Conservation (phyloP, 2,888 invertebrate genomes). For the Drosophila kokeensis region DNA sequence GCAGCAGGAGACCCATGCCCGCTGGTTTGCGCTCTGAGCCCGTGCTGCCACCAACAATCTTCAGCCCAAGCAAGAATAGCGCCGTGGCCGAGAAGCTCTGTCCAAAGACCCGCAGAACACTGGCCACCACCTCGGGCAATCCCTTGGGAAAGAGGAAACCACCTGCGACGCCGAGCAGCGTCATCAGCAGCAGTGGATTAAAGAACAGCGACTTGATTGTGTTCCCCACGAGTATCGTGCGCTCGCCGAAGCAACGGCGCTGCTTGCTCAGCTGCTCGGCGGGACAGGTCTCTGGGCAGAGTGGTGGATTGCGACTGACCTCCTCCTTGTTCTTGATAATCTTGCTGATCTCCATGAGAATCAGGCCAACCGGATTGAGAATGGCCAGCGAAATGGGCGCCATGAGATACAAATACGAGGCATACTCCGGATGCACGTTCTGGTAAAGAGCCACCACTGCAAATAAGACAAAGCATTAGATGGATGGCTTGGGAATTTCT, state of each 20-base stretch:
- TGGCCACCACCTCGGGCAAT: slow-evolving; percentile 90
- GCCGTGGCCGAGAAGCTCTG: slow-evolving; percentile 96
- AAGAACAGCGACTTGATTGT: slow-evolving; percentile 90
- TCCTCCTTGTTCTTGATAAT: slow-evolving; percentile 84
- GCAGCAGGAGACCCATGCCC: slow-evolving; percentile 91
- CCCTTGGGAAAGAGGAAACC: slow-evolving; percentile 92
- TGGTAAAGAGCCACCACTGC: slow-evolving; percentile 94
- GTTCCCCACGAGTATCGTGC: slow-evolving; percentile 83
- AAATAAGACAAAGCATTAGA: slow-evolving; percentile 42
- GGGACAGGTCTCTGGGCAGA: slow-evolving; percentile 81
- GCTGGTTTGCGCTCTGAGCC: slow-evolving; percentile 83
- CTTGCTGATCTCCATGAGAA: slow-evolving; percentile 92
- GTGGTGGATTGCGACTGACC: slow-evolving; percentile 62
- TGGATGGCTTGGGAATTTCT: background rate
- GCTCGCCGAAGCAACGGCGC: slow-evolving; percentile 78
- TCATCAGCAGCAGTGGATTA: slow-evolving; percentile 97
- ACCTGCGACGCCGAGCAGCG: slow-evolving; percentile 94
- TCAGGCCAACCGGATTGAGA: slow-evolving; percentile 95
- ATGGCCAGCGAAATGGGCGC: slow-evolving; percentile 97
- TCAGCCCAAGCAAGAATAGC: slow-evolving; percentile 94
- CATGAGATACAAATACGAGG: slow-evolving; percentile 95
- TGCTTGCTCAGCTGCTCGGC: slow-evolving; percentile 74
- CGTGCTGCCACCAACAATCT: slow-evolving; percentile 97
- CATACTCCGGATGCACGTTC: slow-evolving; percentile 94
- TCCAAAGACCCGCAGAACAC: slow-evolving; percentile 92